Evolutionary conservation across 2,888 invertebrate species (phyloP), one percentile per base, ranked within the genome.

Genomic region (Drosophila rubida): DNA sequence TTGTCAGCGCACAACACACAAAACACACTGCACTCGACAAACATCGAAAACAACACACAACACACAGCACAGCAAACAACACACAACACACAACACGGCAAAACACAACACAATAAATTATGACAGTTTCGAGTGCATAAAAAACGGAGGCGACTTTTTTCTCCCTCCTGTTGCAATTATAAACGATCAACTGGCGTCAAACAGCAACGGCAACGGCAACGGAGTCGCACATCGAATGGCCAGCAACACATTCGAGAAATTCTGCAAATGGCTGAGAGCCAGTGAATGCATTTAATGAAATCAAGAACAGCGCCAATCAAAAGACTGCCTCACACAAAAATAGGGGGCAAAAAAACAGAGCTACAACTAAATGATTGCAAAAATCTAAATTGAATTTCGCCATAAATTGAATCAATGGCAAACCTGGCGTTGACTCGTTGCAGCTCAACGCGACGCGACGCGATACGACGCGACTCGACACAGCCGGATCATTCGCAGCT

Each of bases 361-460:
- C 66, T 70, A 84, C 82, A 82, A 81, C 85, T 85, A 83, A 87
- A 87, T 83, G 82, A 87, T 83, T 76, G 62, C 74, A 87, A 83
- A 89, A 88, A 80, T 87, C 76, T 67, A 87, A 90, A 90, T 89
- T 88, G 82, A 85, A 84, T 82, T 83, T 83, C 71, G 78, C 88
- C 90, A 89, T 90, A 90, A 90, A 78, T 78, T 79, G 80, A 80
- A 78, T 81, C 79, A 76, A 78, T 69, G 69, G 35, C 35, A 14
- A 37, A 35, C 32, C 13, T 35, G n/a, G 70, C 74, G 45, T n/a
- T 61, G 60, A 16, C 45, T 50, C 25, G 6, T 6, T 35, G 3
- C n/a, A 5, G n/a, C 16, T 30, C 23, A 14, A 39, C 27, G 35
- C 44, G 25, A 27, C 27, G 19, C 55, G 19, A 19, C 19, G 1